Evolutionary conservation across 1,140 invertebrate genomes (phyloP), one percentile per base, ranked within the genome.

Genomic region (Euwallacea fornicatus): DNA sequence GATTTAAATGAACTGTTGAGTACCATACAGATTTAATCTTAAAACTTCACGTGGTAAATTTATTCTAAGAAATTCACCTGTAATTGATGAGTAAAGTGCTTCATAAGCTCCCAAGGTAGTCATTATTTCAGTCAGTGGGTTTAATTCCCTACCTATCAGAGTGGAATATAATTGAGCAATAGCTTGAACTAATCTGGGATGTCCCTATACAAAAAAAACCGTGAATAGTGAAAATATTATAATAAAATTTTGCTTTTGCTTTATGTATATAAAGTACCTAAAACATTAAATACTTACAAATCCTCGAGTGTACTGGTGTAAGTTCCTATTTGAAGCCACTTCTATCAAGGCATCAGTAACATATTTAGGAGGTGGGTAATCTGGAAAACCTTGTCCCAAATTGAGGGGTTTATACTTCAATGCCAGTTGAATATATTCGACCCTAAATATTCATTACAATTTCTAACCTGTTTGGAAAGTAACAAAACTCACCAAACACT

Each of bases 381-480:
- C 96, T 0, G 97, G 96, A 83, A 99, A 99, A 2, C 98, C 98
- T 87, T 99, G 97, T 0, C 98, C 98, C 44, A 99, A 86, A 84
- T 99, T 99, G 9, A 97, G 80, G 0, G 97, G 95, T 77, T 98
- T 95, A 77, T 95, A 87, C 76, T 98, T 88, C 55, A 88, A 79
- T 21, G 94, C 94, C 54, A 99, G 81, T 70, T 92, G 88, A 69
- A 93, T 95, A 81, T 98, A 98, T 83, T 99, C 97, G 33, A 97
- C 94, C 97, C 96, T 98, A 76, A 73, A 84, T 56, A 46, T 15
- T 50, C 9, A 10, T n/a, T 46, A 21, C 0, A 43, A 42, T 47
- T 11, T 33, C 16, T 64, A 7, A 46, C 6, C 11, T 11, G 46
- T 2, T 50, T 16, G 8, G 2, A 56, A 56, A 56, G 16, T 64